These are phyloP conservation scores for Nibea albiflora DNA, from an alignment of 2,113 vertebrate species.

Conservation along the genomic window DNA sequence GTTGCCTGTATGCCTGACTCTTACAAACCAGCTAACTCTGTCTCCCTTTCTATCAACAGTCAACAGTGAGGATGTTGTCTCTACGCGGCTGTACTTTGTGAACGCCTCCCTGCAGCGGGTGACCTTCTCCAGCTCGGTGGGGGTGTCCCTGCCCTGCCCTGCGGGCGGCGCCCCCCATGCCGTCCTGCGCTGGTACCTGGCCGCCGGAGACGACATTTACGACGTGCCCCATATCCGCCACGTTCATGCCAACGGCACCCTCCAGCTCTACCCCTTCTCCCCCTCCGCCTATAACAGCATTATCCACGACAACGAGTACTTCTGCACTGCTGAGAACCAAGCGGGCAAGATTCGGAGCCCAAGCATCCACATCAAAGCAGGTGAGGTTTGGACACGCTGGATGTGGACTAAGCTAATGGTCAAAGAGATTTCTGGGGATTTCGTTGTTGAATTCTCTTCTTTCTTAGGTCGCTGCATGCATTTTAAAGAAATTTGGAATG, in stretches of 20 bases:
- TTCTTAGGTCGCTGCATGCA: not conserved
- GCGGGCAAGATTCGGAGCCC: constrained; percentile 98
- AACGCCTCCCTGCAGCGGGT: constrained; percentile 99
- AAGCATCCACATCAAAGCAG: constrained; percentile 98
- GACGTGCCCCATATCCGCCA: constrained; percentile 99
- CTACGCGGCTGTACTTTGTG: constrained; percentile 99
- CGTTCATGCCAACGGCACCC: constrained; percentile 97
- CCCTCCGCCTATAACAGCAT: constrained; percentile 99
- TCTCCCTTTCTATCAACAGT: constrained; percentile 86
- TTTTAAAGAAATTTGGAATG: not conserved
- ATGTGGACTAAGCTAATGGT: not conserved
- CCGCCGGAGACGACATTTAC: constrained; percentile 99
- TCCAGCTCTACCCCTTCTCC: constrained; percentile 98
- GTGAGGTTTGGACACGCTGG: constrained; percentile 76
- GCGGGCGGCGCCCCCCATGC: constrained; percentile 97
- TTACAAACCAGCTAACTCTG: constrained; percentile 90
- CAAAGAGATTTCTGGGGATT: not conserved
- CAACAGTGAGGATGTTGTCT: constrained; percentile 94
- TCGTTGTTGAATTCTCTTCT: not conserved
- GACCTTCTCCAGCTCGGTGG: constrained; percentile 98
- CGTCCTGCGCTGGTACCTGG: constrained; percentile 98
- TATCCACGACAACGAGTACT: constrained; percentile 99
- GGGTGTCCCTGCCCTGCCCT: constrained; percentile 98
- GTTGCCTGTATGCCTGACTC: constrained; percentile 88
- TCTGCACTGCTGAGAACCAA: constrained; percentile 98